Evolutionary conservation across 2,113 vertebrate species (phyloP).

Genomic region (Hiodon tergisus): DNA sequence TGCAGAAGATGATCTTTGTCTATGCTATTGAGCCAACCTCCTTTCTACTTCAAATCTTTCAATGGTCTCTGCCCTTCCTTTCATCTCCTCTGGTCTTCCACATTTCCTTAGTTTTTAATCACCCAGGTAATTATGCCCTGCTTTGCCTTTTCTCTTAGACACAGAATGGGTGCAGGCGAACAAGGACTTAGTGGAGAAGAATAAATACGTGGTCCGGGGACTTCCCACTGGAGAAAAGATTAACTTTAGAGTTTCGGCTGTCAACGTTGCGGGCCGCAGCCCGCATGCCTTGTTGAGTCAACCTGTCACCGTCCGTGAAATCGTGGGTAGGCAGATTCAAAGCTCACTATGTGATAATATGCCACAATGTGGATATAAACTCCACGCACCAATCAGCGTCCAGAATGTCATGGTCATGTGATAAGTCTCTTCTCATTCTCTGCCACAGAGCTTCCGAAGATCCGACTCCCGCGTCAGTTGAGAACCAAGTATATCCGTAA

Average conservation of each 20-base stretch:
- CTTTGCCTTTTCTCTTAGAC: constrained; percentile 44
- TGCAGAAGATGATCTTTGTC: too few species aligned
- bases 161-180: constrained; percentile 74
- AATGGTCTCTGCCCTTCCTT: background rate
- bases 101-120: background rate
- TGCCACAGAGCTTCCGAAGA: constrained; percentile 76
- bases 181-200: constrained; percentile 67
- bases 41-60: too few species aligned
- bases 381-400: background rate
- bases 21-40: too few species aligned
- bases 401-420: too few species aligned
- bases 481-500: constrained; percentile 75
- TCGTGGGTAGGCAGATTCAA: constrained; percentile 65
- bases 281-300: constrained; percentile 62
- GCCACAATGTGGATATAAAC: background rate
- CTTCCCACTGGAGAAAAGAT: constrained; percentile 78
- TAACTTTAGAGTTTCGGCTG: constrained; percentile 72
- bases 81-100: background rate
- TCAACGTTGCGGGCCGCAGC: constrained; percentile 78
- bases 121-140: background rate
- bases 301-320: constrained; percentile 79
- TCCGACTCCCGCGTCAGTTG: constrained; percentile 78
- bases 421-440: background rate
- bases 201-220: constrained; percentile 65
- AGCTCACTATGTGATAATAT: background rate